Evolutionary conservation across 2,888 invertebrate genomes (phyloP).

Genomic region (Hirtodrosophila alboralis): DNA sequence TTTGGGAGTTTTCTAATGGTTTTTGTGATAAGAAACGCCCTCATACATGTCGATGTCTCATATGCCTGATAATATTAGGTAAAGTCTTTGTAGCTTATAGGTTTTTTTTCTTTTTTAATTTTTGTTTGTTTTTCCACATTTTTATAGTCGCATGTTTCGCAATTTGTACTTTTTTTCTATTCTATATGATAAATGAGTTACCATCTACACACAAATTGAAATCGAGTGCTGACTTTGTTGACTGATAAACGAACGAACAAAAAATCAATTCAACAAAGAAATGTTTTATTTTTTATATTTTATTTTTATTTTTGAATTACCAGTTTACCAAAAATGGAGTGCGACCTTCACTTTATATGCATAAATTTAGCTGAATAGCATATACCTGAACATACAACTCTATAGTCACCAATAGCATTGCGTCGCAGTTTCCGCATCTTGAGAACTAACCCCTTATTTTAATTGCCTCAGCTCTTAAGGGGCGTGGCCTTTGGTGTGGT

Average conservation of each 20-base stretch:
- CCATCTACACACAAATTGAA: slow-evolving; percentile 44
- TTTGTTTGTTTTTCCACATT: slow-evolving; percentile 16
- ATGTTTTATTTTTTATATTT: slow-evolving; percentile 12
- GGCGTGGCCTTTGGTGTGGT: slow-evolving; percentile 43
- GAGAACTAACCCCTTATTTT: slow-evolving; percentile 50
- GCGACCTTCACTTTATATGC: slow-evolving; percentile 39
- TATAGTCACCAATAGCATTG: slow-evolving; percentile 59
- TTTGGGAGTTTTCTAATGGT: slow-evolving; percentile 8
- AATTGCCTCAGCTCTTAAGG: slow-evolving; percentile 35
- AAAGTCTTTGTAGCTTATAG: slow-evolving; percentile 14
- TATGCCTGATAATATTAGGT: slow-evolving; percentile 42
- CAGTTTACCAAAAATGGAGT: slow-evolving; percentile 69
- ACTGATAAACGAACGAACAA: slow-evolving; percentile 53
- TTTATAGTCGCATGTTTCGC: slow-evolving; percentile 49
- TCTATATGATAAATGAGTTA: slow-evolving; percentile 64
- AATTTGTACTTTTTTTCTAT: slow-evolving; percentile 46
- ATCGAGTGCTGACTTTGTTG: slow-evolving; percentile 17
- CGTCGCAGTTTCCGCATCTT: slow-evolving; percentile 34
- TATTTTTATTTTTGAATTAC: slow-evolving; percentile 26
- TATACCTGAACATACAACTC: slow-evolving; percentile 65
- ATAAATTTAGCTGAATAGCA: slow-evolving; percentile 45
- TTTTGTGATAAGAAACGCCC: slow-evolving; percentile 42
- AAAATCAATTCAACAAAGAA: slow-evolving; percentile 21
- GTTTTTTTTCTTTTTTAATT: slow-evolving; percentile 21
- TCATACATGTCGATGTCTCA: slow-evolving; percentile 20